phyloP scores from a whole-genome alignment of 2,797 vertebrate species.

The Loris lydekkerianus region DNA sequence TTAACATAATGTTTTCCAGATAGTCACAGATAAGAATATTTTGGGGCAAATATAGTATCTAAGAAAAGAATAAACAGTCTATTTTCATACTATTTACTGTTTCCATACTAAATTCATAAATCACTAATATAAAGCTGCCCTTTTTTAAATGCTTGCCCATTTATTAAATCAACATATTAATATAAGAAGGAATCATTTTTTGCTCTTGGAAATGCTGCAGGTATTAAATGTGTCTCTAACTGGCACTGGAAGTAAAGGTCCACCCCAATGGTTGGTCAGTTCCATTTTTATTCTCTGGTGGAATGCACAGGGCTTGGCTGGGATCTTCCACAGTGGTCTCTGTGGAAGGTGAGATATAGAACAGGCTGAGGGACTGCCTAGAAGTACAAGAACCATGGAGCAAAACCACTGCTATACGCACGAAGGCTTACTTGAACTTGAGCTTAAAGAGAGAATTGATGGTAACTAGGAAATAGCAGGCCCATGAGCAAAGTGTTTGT shows the following conservation, averaged over 20 bases:
- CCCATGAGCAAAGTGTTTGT: neutral
- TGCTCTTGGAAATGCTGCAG: neutral
- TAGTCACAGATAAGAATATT: constrained; percentile 45
- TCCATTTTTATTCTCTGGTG: neutral
- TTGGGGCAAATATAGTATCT: constrained; percentile 24
- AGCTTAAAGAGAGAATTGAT: neutral
- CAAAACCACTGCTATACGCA: neutral
- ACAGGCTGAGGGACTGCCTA: neutral
- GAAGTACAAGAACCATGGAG: neutral
- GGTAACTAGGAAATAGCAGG: neutral
- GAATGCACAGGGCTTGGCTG: neutral
- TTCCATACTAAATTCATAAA: constrained; percentile 45
- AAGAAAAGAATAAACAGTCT: constrained; percentile 45
- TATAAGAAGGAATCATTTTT: neutral
- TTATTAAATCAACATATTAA: neutral
- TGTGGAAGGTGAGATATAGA: neutral
- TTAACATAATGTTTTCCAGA: constrained; percentile 52
- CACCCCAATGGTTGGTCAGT: too few species aligned
- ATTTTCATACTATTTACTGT: neutral
- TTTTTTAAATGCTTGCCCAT: neutral
- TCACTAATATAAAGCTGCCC: neutral
- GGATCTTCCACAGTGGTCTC: neutral
- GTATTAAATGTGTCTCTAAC: neutral
- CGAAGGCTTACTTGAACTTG: neutral
- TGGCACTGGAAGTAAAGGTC: constrained; percentile 14